Evolutionary conservation across 1,140 invertebrate species (phyloP), one percentile per base, ranked within the genome.

Genomic region (Hyles vespertilio): DNA sequence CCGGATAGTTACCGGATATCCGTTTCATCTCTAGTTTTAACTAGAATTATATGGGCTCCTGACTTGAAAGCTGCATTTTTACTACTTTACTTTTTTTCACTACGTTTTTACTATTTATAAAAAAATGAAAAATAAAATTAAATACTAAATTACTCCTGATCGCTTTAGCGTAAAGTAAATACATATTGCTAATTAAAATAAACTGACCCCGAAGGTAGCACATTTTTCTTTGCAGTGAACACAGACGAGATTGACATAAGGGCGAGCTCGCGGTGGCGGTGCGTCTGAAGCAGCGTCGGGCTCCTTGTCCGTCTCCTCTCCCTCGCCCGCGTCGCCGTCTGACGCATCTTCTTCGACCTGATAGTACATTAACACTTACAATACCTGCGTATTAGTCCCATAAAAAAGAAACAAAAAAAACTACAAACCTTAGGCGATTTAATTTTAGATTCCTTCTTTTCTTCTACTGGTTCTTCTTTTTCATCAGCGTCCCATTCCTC

Each of bases 171-270:
- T 22, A 1, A 22, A 22, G 22, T 22, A 22, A 22, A 22, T 22
- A 22, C 22, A 22, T 22, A 22, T 22, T 22, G 22, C 22, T 22
- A 22, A 22, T 22, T 22, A 22, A 10, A 56, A 49, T 47, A 22
- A 22, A 77, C 81, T 80, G 63, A 92, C 92, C 71, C 92, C 93
- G 70, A 95, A 95, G 8, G 94, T 95, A 3, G 93, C 86, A 70
- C 92, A 94, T 67, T 92, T 92, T 66, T 93, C 91, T 55, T 91
- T 89, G 72, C 95, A 96, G 73, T 95, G 94, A 1, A 94, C 93
- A 76, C 95, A 96, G 33, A 90, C 90, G 1, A 96, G 84, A 69
- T 93, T 93, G 22, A 95, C 93, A 67, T 92, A 95, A 33, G 90
- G 87, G 64, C 52, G 87, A 64, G 62, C 74, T 70, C 32, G 79